These are phyloP conservation scores for Trissolcus brochymenae DNA, from an alignment of 2,888 invertebrate genomes.

Conservation along the genomic window DNA sequence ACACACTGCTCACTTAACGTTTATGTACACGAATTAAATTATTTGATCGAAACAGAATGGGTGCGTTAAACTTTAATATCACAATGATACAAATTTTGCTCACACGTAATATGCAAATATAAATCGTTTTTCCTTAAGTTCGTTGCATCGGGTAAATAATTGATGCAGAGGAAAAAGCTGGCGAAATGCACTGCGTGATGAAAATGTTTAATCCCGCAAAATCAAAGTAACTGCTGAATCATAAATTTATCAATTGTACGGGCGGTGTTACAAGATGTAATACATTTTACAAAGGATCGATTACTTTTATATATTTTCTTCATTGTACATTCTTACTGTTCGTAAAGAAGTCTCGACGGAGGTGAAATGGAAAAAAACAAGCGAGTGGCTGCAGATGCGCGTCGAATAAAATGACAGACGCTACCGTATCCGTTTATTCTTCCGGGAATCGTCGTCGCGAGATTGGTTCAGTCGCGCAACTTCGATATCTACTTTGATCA, in stretches of 20 bases:
- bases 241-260: not conserved
- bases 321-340: slow-evolving; percentile 26
- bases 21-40: not conserved
- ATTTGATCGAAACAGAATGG: too few species aligned
- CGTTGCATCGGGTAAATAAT: too few species aligned
- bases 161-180: too few species aligned
- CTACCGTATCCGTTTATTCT: slow-evolving; percentile 56
- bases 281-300: slow-evolving; percentile 19
- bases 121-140: too few species aligned
- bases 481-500: slow-evolving; percentile 52
- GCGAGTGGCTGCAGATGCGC: slow-evolving; percentile 37
- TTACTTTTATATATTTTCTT: slow-evolving; percentile 31
- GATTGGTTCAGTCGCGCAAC: slow-evolving; percentile 46
- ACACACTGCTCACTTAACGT: not conserved
- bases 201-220: too few species aligned
- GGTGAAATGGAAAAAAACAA: slow-evolving; percentile 36
- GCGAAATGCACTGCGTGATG: too few species aligned
- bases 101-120: too few species aligned
- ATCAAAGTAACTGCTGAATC: not conserved
- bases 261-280: not conserved
- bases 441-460: slow-evolving; percentile 53
- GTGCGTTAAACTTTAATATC: too few species aligned
- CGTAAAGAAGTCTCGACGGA: slow-evolving; percentile 28
- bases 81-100: too few species aligned
- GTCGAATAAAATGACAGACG: slow-evolving; percentile 51